Base-by-base conservation (phyloP, 2,797 vertebrate genomes). In the Coluber constrictor region DNA sequence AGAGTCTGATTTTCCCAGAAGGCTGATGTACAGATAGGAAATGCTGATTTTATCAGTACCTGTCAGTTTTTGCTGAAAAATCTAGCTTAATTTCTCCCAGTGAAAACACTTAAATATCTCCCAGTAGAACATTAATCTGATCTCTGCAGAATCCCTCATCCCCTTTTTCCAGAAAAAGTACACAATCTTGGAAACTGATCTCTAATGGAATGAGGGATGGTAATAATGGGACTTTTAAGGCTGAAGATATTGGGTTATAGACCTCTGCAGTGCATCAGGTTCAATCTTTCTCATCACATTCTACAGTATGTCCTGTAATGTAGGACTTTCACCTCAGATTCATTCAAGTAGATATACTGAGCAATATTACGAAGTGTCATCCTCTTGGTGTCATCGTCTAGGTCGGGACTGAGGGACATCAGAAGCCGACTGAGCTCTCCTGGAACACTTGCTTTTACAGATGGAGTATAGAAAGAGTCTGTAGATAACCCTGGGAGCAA, bases 371-470 rank as follows among this genome's bases (percentile, higher is more conserved):
- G 96, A 55, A 97, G 94, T 11, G 95, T 61, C 94, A 95, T 95
- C 92, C 94, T 94, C 91, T 86, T 96, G 93, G 91, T 2, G 60
- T 93, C 95, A 7, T 88, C 94, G 7, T 97, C 97, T 20, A 96
- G 94, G 70, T 92, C 95, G 90, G 27, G 66, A 29, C 90, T 93
- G 95, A 97, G 60, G 20, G 95, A 95, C 59, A 87, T 92, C 93
- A 97, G 94, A 32, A 97, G 96, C 74, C 93, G 93, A 70, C 94
- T 95, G 47, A 97, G 95, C 86, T 97, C 97, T 12, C 96, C 96
- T 0, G 96, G 95, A 92, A 60, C 43, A 2, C 55, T 93, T 13
- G 5, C 47, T 91, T 87, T 86, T 66, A 37, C 27, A 63, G 70
- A 83, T 57, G 57, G 1, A 83, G 29, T 10, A 37, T 90, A 57